Evolutionary conservation across 2,113 vertebrate genomes (phyloP).

Genomic region (Peromyscus leucopus): DNA sequence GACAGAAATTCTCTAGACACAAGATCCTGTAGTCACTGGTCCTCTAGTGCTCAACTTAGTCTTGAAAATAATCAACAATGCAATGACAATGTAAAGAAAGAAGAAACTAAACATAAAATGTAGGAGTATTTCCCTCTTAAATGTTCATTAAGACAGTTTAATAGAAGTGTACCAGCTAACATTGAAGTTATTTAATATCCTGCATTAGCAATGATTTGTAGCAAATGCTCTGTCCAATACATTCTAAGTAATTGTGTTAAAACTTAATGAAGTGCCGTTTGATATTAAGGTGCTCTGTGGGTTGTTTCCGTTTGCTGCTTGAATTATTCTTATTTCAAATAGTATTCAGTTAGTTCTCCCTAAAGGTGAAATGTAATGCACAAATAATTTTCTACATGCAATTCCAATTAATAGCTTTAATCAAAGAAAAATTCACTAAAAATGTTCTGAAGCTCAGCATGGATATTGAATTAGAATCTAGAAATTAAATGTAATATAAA

Average conservation of each 20-base stretch:
- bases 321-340: conserved; percentile 64
- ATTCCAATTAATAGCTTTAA: conserved; percentile 64
- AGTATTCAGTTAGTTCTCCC: conserved; percentile 51
- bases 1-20: neutral
- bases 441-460: conserved; percentile 19
- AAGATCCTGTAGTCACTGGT: neutral
- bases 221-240: conserved; percentile 57
- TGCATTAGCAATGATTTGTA: conserved; percentile 72
- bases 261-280: conserved; percentile 60
- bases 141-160: conserved; percentile 62
- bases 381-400: conserved; percentile 54
- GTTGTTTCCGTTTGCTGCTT: conserved; percentile 54
- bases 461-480: conserved; percentile 30
- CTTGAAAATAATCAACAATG: neutral
- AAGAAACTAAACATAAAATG: neutral
- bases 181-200: conserved; percentile 71
- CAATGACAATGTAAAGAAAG: neutral
- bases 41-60: neutral
- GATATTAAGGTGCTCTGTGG: conserved; percentile 29
- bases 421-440: conserved; percentile 55
- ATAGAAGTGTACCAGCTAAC: conserved; percentile 61
- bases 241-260: conserved; percentile 70
- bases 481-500: conserved; percentile 55
- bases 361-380: conserved; percentile 57
- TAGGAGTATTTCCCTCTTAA: conserved; percentile 42